Percentiles rank a stretch among this genome's conserved stretches.
These are phyloP conservation scores for Rousettus madagascariensis DNA, from an alignment of 2,797 vertebrate species.

Conservation along the genomic window DNA sequence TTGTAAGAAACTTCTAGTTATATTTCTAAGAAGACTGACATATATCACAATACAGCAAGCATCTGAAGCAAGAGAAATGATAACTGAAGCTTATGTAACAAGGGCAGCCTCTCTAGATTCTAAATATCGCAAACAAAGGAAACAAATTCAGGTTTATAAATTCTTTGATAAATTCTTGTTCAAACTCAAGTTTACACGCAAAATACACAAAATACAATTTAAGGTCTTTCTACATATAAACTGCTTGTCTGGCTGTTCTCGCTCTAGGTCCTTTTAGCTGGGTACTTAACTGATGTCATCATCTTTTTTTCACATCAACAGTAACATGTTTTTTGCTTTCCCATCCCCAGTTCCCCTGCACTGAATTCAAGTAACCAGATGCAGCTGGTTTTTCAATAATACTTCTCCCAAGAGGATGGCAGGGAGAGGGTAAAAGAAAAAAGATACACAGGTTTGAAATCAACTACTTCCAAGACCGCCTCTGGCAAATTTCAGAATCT, in stretches of 20 bases:
- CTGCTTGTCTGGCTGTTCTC: not conserved
- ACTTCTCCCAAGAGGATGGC: not conserved
- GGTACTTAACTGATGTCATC: not conserved
- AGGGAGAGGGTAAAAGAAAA: not conserved
- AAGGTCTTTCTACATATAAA: not conserved
- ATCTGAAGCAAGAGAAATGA: not conserved
- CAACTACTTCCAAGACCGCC: not conserved
- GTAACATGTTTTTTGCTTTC: not conserved
- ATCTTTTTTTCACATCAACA: not conserved
- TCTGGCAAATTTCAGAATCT: conserved; percentile 39
- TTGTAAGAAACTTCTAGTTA: not conserved
- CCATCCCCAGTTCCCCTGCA: rapidly evolving
- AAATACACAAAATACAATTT: not conserved
- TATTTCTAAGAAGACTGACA: conserved; percentile 12
- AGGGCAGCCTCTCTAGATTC: not conserved
- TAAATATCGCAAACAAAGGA: not conserved
- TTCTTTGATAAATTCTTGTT: not conserved
- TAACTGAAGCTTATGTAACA: not conserved
- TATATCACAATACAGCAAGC: not conserved
- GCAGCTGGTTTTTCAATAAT: not conserved
- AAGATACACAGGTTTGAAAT: not conserved
- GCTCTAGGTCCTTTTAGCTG: not conserved
- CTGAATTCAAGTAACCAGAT: not conserved
- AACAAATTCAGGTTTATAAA: not conserved
- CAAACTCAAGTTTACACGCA: not conserved